Percentiles rank a stretch among this genome's conserved stretches.
Evolutionary conservation across 1,140 invertebrate species (phyloP).

Genomic region (Argopecten irradians): DNA sequence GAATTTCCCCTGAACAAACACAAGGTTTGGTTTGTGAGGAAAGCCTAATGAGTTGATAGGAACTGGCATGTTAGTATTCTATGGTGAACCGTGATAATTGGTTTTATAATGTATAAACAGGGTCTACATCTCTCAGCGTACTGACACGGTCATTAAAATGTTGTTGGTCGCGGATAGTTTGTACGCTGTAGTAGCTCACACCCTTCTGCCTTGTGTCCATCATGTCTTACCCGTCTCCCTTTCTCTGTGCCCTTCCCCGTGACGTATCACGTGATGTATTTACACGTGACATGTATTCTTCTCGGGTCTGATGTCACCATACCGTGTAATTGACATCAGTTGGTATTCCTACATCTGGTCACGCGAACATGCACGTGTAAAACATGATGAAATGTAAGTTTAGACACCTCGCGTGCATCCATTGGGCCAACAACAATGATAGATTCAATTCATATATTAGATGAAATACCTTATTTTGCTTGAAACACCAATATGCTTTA

Average conservation of each 20-base stretch:
- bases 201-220: neutral
- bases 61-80: neutral
- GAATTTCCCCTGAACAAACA: neutral
- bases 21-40: neutral
- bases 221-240: neutral
- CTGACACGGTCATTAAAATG: constrained; percentile 21
- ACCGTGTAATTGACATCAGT: neutral
- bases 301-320: neutral
- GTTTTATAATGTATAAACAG: constrained; percentile 5
- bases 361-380: neutral
- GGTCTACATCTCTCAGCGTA: neutral
- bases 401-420: too few species aligned
- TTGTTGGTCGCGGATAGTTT: neutral
- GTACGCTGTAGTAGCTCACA: neutral
- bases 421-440: too few species aligned
- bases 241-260: neutral
- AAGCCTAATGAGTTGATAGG: neutral
- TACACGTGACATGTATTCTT: neutral
- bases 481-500: too few species aligned
- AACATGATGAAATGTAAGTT: neutral
- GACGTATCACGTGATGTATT: too few species aligned
- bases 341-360: neutral
- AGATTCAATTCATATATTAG: too few species aligned
- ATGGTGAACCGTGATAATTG: neutral
- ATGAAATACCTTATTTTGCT: too few species aligned